phyloP scores from a whole-genome alignment of 2,797 vertebrate species.

The Micropoecilia bifurca region DNA sequence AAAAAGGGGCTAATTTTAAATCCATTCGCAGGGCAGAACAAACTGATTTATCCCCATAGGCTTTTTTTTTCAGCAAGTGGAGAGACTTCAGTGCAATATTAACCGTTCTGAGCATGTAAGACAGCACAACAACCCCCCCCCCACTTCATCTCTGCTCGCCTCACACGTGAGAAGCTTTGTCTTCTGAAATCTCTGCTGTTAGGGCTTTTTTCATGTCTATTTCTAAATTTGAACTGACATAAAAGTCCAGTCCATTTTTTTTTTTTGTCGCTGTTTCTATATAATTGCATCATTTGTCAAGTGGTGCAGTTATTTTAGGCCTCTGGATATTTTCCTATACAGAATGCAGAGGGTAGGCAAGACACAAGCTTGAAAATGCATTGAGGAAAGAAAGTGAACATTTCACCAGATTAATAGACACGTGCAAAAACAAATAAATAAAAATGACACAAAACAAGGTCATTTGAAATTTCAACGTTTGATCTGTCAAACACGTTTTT shows the following conservation, averaged over 20 bases:
- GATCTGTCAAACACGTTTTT: background rate
- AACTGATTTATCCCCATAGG: conserved; percentile 11
- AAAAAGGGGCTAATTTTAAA: conserved; percentile 31
- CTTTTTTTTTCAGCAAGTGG: conserved; percentile 7
- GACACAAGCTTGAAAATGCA: conserved; percentile 15
- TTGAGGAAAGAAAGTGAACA: background rate
- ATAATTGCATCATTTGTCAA: conserved; percentile 65
- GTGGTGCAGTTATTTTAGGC: conserved; percentile 57
- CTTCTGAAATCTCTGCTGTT: conserved; percentile 26
- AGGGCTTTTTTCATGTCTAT: conserved; percentile 40
- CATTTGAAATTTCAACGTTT: background rate
- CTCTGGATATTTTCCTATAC: conserved; percentile 28
- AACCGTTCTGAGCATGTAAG: conserved; percentile 20
- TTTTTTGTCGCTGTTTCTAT: conserved; percentile 33
- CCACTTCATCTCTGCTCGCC: background rate
- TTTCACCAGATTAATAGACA: conserved; percentile 7
- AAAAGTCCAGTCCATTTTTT: conserved; percentile 42
- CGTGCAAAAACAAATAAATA: background rate
- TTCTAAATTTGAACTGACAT: conserved; percentile 60
- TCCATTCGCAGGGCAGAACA: conserved; percentile 15
- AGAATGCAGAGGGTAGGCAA: conserved; percentile 25
- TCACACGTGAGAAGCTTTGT: conserved; percentile 52
- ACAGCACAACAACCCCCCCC: conserved; percentile 11
- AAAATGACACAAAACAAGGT: conserved; percentile 14
- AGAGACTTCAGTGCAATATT: conserved; percentile 17